Conservation (phyloP, 2,888 invertebrate species). For the Diachrysia chrysitis region DNA sequence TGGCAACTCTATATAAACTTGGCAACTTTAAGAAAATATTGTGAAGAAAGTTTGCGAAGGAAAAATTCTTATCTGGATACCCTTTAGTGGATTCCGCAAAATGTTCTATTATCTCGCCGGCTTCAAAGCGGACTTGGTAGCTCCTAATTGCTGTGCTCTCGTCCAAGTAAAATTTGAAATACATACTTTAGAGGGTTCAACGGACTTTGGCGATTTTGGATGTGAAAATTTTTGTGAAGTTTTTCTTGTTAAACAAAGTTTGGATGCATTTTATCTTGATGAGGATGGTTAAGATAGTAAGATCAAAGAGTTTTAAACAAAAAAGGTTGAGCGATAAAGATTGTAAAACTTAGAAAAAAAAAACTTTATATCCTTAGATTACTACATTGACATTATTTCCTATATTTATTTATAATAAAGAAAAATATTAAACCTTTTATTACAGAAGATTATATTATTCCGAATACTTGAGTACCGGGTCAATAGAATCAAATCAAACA, state of each 20-base stretch:
- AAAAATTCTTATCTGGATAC: slow-evolving; percentile 51
- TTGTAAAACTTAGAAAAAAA: background rate
- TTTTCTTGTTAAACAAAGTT: slow-evolving; percentile 11
- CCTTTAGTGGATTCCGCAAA: slow-evolving; percentile 37
- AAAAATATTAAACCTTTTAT: too few species aligned
- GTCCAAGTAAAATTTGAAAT: slow-evolving; percentile 25
- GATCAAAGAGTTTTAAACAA: slow-evolving; percentile 2
- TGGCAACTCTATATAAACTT: slow-evolving; percentile 27
- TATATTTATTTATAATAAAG: too few species aligned
- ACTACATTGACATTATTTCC: too few species aligned
- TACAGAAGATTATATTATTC: too few species aligned
- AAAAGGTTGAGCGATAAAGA: background rate
- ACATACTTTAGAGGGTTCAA: slow-evolving; percentile 33
- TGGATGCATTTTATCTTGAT: slow-evolving; percentile 28
- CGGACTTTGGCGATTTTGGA: slow-evolving; percentile 24
- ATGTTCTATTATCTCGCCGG: slow-evolving; percentile 46
- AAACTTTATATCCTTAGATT: too few species aligned
- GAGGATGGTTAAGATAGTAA: background rate
- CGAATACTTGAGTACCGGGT: too few species aligned
- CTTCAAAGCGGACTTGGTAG: slow-evolving; percentile 41
- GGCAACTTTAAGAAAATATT: slow-evolving; percentile 47
- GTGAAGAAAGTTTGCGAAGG: slow-evolving; percentile 38
- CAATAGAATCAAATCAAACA: too few species aligned
- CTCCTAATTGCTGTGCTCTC: slow-evolving; percentile 42
- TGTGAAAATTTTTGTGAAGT: slow-evolving; percentile 24